Evolutionary conservation across 2,888 invertebrate species (phyloP).

Genomic region (Lepas anatifera): DNA sequence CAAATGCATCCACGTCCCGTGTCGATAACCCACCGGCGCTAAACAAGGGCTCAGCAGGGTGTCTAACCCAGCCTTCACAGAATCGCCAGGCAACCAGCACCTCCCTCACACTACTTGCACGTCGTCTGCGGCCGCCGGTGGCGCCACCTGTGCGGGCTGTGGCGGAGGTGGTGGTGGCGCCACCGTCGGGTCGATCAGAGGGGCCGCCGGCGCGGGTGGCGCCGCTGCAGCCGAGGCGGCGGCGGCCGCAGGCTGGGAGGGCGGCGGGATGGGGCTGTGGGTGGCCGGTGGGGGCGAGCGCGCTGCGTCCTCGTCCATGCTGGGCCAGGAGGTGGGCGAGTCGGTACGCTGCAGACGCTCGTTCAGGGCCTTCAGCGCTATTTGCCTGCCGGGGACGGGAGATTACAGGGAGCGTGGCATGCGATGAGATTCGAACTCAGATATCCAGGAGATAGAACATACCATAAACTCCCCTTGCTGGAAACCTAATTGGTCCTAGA

Average conservation of each 20-base stretch:
- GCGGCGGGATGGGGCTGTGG: neutral
- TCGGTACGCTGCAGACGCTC: constrained; percentile 50
- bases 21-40: too few relatives aligned
- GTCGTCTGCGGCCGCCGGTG: neutral
- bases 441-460: too few relatives aligned
- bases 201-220: neutral
- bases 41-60: too few relatives aligned
- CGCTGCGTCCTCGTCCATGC: constrained; percentile 22
- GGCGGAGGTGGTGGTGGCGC: neutral
- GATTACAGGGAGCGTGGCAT: too few relatives aligned
- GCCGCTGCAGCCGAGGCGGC: neutral
- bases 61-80: too few relatives aligned
- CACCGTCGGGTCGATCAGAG: too few relatives aligned
- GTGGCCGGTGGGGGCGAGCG: constrained; percentile 3
- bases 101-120: neutral
- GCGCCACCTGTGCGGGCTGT: neutral
- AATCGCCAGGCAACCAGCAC: too few relatives aligned
- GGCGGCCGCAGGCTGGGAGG: neutral
- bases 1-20: too few relatives aligned
- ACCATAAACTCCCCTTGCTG: too few relatives aligned
- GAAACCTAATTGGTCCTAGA: too few relatives aligned
- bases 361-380: constrained; percentile 84
- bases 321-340: constrained; percentile 25
- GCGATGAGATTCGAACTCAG: too few relatives aligned
- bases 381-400: constrained; percentile 71